Evolutionary conservation across 2,888 invertebrate genomes (phyloP), one percentile per base, ranked within the genome.

Genomic region (Tanytarsus gracilentus): DNA sequence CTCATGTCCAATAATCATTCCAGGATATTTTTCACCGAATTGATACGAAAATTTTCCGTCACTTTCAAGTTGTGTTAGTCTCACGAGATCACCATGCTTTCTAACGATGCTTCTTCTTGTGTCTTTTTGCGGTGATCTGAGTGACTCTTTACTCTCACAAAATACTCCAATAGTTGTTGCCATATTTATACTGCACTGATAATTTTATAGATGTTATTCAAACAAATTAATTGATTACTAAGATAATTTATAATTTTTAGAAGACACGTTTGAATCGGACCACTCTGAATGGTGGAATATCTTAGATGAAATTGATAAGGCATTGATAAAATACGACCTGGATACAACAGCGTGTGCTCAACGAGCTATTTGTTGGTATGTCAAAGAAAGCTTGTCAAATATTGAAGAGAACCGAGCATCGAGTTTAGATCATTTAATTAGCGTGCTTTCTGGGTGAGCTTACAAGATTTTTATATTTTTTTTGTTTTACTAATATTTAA

Each of bases 301-400:
- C 0, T 51, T 81, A 64, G 69, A 72, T 8, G 72, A 73, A 23
- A 66, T 83, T 27, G 82, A 83, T 63, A 74, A 77, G 44, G 72
- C 76, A 9, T 67, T 84, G 49, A 72, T 75, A 0, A 76, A 77
- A 62, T 76, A 81, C 63, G 76, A 82, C 49, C 76, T 84, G 18
- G 81, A 84, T 66, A 72, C 82, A 2, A 77, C 79, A 0, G 76
- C 78, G 1, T 84, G 84, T 65, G 74, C 79, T 64, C 83, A 84
- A 68, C 75, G 79, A 60, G 75, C 77, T 4, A 74, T 82, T 27
- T 84, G 84, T 64, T 72, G 73, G 64, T 71, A 74, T 59, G 72
- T 78, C 11, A 73, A 76, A 60, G 71, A 69, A 1, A 73, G 76
- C 9, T 68, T 73, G 1, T 67, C 65, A 1, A 73, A 72, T 62